These are phyloP conservation scores for Globia sparganii DNA, from an alignment of 2,888 invertebrate genomes.

Conservation along the genomic window DNA sequence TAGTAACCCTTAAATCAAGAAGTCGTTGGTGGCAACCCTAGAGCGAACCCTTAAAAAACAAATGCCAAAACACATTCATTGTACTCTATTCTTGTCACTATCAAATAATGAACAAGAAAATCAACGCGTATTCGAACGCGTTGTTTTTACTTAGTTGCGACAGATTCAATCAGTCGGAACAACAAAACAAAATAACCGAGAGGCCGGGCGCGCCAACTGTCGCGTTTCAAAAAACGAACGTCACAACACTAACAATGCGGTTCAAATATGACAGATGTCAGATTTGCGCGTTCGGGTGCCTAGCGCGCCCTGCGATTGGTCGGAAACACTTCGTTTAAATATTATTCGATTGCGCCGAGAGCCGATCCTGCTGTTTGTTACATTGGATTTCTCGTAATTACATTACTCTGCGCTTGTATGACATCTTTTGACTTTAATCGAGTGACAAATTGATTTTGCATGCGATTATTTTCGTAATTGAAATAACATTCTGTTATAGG, in stretches of 20 bases:
- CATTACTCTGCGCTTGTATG: constrained; percentile 76
- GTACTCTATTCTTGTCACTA: constrained; percentile 53
- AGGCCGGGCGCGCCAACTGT: constrained; percentile 84
- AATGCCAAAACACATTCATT: constrained; percentile 44
- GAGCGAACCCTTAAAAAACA: constrained; percentile 27
- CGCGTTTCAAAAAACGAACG: constrained; percentile 82
- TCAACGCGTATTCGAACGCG: constrained; percentile 52
- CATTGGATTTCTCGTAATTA: constrained; percentile 81
- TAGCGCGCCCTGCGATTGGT: constrained; percentile 74
- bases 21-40: background rate
- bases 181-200: constrained; percentile 73
- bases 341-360: constrained; percentile 73
- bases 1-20: no score
- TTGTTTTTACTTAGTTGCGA: constrained; percentile 68
- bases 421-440: constrained; percentile 83
- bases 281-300: constrained; percentile 75
- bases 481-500: constrained; percentile 46
- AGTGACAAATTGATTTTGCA: constrained; percentile 80
- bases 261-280: constrained; percentile 88
- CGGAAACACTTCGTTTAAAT: constrained; percentile 75
- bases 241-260: constrained; percentile 78
- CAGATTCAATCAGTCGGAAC: constrained; percentile 80
- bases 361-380: constrained; percentile 75
- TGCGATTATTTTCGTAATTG: constrained; percentile 73
- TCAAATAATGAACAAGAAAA: constrained; percentile 62